Conservation (phyloP, 2,888 invertebrate genomes). For the Yponomeuta evonymella region DNA sequence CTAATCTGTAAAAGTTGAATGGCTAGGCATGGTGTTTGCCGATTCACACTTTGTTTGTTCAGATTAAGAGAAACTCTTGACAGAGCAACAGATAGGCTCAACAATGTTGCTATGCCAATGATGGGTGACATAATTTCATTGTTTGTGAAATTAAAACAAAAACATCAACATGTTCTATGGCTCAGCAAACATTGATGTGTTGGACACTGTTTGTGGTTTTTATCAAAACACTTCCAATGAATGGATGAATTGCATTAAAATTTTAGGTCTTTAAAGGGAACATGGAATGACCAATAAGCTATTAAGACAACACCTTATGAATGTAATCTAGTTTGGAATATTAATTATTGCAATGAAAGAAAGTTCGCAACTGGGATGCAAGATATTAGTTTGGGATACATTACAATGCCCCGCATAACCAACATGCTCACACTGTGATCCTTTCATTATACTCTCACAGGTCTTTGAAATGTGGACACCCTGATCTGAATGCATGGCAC, state of each 20-base stretch:
- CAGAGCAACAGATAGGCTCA: not conserved
- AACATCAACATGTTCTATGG: slow-evolving; percentile 1
- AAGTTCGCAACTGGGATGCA: not conserved
- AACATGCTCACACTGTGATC: not conserved
- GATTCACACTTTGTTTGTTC: not conserved
- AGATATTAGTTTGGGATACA: not conserved
- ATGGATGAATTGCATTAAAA: not conserved
- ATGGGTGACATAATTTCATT: not conserved
- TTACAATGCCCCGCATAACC: not conserved
- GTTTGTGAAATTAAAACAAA: not conserved
- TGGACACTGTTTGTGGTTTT: not conserved
- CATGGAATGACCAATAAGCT: not conserved
- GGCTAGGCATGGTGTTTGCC: not conserved
- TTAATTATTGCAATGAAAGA: not conserved
- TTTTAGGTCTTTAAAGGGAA: not conserved
- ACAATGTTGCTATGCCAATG: not conserved
- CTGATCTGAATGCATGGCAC: slow-evolving; percentile 1
- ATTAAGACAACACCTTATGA: not conserved
- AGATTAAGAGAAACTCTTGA: not conserved
- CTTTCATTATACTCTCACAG: not conserved
- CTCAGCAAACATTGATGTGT: not conserved
- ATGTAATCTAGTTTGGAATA: not conserved
- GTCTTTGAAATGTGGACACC: not conserved
- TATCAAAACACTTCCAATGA: not conserved
- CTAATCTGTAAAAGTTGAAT: not conserved